Evolutionary conservation across 1,140 invertebrate genomes (phyloP).

Genomic region (Oryctes rhinoceros): DNA sequence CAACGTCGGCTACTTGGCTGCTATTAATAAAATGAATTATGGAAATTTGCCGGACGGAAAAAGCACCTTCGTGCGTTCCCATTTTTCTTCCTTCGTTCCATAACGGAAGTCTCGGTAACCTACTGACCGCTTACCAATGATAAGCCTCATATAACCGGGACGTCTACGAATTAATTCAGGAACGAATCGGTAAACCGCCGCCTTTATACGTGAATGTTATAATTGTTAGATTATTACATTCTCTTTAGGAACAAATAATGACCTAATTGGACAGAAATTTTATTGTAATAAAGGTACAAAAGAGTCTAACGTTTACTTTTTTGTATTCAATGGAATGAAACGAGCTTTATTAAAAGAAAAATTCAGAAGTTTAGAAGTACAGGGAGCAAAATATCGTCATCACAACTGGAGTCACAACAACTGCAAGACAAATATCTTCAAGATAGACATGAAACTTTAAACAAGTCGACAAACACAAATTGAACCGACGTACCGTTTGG

Average conservation of each 20-base stretch:
- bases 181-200: not conserved
- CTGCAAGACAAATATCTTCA: no score
- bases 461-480: not conserved
- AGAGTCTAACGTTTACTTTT: no score
- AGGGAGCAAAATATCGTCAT: no score
- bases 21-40: conserved; percentile 27
- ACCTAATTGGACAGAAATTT: no score
- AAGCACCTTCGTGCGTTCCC: conserved; percentile 22
- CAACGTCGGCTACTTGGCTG: not conserved
- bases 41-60: conserved; percentile 17
- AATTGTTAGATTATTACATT: no score
- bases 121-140: conserved; percentile 6
- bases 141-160: not conserved
- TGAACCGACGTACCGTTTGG: not conserved
- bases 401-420: no score
- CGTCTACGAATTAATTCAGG: not conserved
- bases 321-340: no score
- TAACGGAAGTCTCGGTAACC: not conserved
- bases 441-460: not conserved
- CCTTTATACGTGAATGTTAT: no score
- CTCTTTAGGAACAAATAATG: no score
- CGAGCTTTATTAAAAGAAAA: no score
- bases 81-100: not conserved
- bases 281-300: no score
- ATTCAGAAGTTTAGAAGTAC: no score